Evolutionary conservation across 2,797 vertebrate genomes (phyloP).

Genomic region (Mormyrus proboscirostris): DNA sequence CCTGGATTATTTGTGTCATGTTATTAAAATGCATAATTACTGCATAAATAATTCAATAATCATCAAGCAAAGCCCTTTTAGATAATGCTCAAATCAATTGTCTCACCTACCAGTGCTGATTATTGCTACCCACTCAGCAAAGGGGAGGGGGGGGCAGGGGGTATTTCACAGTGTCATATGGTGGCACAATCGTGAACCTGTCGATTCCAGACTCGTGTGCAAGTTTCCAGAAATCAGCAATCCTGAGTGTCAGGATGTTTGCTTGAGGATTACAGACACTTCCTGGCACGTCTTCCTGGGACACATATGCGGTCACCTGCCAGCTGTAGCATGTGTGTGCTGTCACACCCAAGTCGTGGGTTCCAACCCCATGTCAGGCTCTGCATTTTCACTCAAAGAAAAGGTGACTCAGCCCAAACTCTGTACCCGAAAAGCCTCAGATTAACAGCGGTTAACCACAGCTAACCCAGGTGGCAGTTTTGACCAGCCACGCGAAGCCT

Average conservation of each 20-base stretch:
- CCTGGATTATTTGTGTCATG: conserved; percentile 3
- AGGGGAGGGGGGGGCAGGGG: not conserved
- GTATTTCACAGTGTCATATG: not conserved
- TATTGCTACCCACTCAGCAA: not conserved
- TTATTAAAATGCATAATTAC: conserved; percentile 12
- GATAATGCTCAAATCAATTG: not conserved
- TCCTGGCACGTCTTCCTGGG: not conserved
- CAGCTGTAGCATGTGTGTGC: not conserved
- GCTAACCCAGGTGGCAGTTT: not conserved
- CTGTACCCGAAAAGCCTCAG: not conserved
- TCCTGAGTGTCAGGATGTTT: not conserved
- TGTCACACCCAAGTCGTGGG: not conserved
- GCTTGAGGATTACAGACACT: not conserved
- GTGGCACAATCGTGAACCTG: not conserved
- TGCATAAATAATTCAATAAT: conserved; percentile 9
- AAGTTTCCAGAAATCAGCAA: not conserved
- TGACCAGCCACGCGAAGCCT: not conserved
- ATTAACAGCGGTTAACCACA: not conserved
- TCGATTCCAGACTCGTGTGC: not conserved
- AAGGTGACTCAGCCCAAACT: not conserved
- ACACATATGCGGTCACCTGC: not conserved
- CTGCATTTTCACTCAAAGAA: not conserved
- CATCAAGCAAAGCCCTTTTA: not conserved
- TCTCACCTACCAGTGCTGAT: not conserved
- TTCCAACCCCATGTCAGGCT: not conserved